Evolutionary conservation across 1,140 invertebrate species (phyloP).

Genomic region (Sminthurides bifidus): DNA sequence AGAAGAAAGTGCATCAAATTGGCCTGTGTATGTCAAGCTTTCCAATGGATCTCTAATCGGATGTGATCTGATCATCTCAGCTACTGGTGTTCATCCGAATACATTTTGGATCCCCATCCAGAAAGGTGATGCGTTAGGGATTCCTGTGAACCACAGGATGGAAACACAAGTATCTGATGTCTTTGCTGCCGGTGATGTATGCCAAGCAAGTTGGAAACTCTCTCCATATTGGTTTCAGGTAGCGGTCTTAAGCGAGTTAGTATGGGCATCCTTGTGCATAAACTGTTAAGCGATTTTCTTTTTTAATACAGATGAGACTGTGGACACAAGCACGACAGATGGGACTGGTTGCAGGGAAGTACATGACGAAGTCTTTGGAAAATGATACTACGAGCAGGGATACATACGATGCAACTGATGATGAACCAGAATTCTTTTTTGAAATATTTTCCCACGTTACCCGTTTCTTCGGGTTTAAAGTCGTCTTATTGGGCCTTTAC

Average conservation of each 20-base stretch:
- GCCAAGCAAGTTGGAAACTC: conserved; percentile 59
- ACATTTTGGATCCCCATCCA: conserved; percentile 43
- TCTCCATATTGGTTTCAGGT: conserved; percentile 72
- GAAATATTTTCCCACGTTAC: conserved; percentile 96
- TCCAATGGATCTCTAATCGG: conserved; percentile 60
- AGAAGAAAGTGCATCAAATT: conserved; percentile 40
- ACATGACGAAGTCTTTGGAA: conserved; percentile 58
- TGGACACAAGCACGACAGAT: conserved; percentile 98
- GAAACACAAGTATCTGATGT: conserved; percentile 63
- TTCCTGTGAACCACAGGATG: conserved; percentile 76
- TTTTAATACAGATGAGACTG: conserved; percentile 61
- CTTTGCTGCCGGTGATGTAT: conserved; percentile 92
- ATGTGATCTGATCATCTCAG: conserved; percentile 89
- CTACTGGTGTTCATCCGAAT: conserved; percentile 79
- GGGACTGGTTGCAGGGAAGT: conserved; percentile 84
- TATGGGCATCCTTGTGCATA: no score
- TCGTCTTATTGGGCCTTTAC: conserved; percentile 82
- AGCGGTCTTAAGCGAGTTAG: no score
- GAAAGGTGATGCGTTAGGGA: conserved; percentile 63
- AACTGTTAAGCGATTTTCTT: background rate
- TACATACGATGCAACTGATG: conserved; percentile 39
- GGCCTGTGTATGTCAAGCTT: conserved; percentile 60
- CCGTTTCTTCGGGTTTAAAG: conserved; percentile 86
- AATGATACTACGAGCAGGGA: conserved; percentile 42
- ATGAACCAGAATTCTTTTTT: conserved; percentile 58